phyloP scores from a whole-genome alignment of 1,140 invertebrate species.

The Cylas formicarius region DNA sequence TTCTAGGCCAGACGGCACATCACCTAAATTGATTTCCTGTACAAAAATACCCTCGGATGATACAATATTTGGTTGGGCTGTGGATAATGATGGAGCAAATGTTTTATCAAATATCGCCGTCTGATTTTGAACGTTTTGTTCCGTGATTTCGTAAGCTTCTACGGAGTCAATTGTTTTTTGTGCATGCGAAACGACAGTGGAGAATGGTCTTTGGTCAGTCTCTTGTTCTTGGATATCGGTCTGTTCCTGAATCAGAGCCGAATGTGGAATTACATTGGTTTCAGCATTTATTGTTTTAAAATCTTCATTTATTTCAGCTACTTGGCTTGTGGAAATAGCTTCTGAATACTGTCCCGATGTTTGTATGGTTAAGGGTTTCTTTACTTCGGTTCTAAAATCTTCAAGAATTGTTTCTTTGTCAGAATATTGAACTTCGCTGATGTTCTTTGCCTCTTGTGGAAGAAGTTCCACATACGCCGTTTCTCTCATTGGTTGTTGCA shows the following conservation, averaged over 20 bases:
- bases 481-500: slow-evolving; percentile 23
- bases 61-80: slow-evolving; percentile 47
- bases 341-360: slow-evolving; percentile 46
- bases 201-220: slow-evolving; percentile 1
- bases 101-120: slow-evolving; percentile 46
- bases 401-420: slow-evolving; percentile 50
- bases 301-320: slow-evolving; percentile 13
- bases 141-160: slow-evolving; percentile 53
- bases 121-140: slow-evolving; percentile 49
- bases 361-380: slow-evolving; percentile 33
- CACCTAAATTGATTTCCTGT: slow-evolving; percentile 46
- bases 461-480: slow-evolving; percentile 49
- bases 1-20: slow-evolving; percentile 34
- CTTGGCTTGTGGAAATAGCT: slow-evolving; percentile 43
- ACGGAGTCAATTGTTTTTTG: slow-evolving; percentile 48
- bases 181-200: slow-evolving; percentile 30
- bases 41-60: slow-evolving; percentile 54
- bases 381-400: slow-evolving; percentile 36
- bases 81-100: slow-evolving; percentile 45
- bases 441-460: slow-evolving; percentile 54
- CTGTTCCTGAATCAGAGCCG: slow-evolving; percentile 10
- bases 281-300: slow-evolving; percentile 9
- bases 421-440: slow-evolving; percentile 52
- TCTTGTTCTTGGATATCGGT: slow-evolving; percentile 19
- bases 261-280: slow-evolving; percentile 14